Conservation (phyloP, 2,113 vertebrate species). For the Eulacestoma nigropectus region DNA sequence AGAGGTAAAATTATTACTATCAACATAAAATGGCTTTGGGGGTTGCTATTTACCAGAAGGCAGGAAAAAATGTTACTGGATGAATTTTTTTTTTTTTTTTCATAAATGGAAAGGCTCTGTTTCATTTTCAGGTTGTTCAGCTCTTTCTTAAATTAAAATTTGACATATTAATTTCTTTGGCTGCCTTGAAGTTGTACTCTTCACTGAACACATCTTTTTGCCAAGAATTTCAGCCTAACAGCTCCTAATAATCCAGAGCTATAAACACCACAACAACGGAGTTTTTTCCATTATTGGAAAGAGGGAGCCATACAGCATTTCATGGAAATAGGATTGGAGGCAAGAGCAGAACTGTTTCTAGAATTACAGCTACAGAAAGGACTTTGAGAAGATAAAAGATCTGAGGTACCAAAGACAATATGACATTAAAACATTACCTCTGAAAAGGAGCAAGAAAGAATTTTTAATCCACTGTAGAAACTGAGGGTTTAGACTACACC, state of each 20-base stretch:
- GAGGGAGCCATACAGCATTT: neutral
- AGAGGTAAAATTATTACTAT: neutral
- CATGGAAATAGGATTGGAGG: neutral
- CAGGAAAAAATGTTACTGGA: neutral
- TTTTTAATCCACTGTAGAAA: neutral
- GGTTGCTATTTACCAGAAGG: neutral
- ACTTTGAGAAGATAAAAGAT: neutral
- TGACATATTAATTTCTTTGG: slow-evolving; percentile 39
- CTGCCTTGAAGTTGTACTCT: neutral
- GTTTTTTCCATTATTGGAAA: neutral
- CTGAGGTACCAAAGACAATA: neutral
- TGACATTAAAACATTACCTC: neutral
- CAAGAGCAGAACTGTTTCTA: neutral
- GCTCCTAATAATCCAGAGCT: slow-evolving; percentile 20
- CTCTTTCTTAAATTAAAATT: slow-evolving; percentile 35
- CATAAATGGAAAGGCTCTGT: neutral
- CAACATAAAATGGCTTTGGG: neutral
- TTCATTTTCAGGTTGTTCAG: slow-evolving; percentile 8
- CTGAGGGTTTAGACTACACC: neutral
- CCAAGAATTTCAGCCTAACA: slow-evolving; percentile 24
- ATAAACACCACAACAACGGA: slow-evolving; percentile 38
- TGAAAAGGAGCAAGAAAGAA: neutral
- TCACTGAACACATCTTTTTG: slow-evolving; percentile 5
- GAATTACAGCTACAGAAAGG: neutral
- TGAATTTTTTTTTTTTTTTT: neutral